Evolutionary conservation across 2,888 invertebrate species (phyloP), one percentile per base, ranked within the genome.

Genomic region (Thyatira batis): DNA sequence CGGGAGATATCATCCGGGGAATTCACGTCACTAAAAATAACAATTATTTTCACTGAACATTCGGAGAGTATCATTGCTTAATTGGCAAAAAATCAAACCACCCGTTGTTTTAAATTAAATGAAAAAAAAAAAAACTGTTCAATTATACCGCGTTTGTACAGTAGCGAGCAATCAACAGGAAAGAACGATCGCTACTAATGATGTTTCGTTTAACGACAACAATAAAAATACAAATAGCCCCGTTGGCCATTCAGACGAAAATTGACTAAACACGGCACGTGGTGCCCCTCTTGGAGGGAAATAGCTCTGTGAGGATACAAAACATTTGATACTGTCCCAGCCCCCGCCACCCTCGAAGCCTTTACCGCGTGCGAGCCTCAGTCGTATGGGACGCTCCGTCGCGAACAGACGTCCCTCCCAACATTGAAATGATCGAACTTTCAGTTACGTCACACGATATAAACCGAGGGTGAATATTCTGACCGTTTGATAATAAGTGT

Each of bases 251-350:
- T 82, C 81, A 81, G 72, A 77, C 74, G 79, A 82, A 84, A 88
- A 87, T 85, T 86, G 78, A 86, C 86, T 83, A 81, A 84, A 78
- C 81, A 73, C 67, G 79, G 84, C 89, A 89, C 89, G 87, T 89
- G 89, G 85, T 82, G 65, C 70, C 69, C 68, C 69, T 72, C 78
- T 76, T 79, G 67, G 74, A 77, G 80, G 84, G 84, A 85, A 87
- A 83, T 83, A 72, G 73, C 80, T 73, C 75, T 76, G 76, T 74
- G 81, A 83, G 82, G 85, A 84, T 82, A 85, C 87, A 85, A 87
- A 84, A 87, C 87, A 87, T 82, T 87, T 78, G 80, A 79, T 82
- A 85, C 81, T 71, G 71, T 70, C 81, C 86, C 84, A 77, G 83
- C 75, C 76, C 75, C 71, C 75, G 67, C 72, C 69, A 67, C 78